Evolutionary conservation across 2,888 invertebrate genomes (phyloP), one percentile per base, ranked within the genome.

Genomic region (Tetranychus truncatus): DNA sequence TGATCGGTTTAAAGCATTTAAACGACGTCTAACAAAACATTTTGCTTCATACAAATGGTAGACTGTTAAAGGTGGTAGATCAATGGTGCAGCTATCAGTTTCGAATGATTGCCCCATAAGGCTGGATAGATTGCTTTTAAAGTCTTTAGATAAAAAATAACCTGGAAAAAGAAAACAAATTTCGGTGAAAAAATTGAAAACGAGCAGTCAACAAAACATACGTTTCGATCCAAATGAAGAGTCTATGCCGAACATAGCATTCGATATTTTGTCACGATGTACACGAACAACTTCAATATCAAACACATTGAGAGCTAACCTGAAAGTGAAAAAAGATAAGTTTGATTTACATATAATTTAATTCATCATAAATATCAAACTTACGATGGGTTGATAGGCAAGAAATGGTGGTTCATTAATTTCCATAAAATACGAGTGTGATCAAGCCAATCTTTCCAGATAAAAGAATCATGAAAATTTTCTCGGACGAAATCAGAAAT

Each of bases 401-500:
- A 20, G 20, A 24, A 69, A 69, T 24, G 34, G 4, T 21, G 69
- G 8, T 69, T n/a, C 11, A 24, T 24, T 1, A 24, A 20, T 69
- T 69, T 69, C 69, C 69, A 69, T 20, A 69, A 11, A 11, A 11
- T 15, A 11, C 6, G 9, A 20, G n/a, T 69, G 20, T 69, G 20
- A 69, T 21, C 20, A 5, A 69, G 6, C 69, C 69, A 69, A 69
- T 69, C 69, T 11, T 11, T 69, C 69, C 69, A 69, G 11, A 69
- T 21, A 24, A 69, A 69, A 69, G 69, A 20, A 18, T 69, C 34
- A 24, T 6, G 21, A 6, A 11, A 24, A 11, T 69, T 69, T 21
- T 21, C 69, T 5, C 34, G 11, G 9, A 69, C 34, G 34, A 20
- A 11, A 20, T 69, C 20, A 11, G 11, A 11, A 6, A 69, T 24